Evolutionary conservation across 1,140 invertebrate genomes (phyloP).

Genomic region (Acyrthosiphon pisum): DNA sequence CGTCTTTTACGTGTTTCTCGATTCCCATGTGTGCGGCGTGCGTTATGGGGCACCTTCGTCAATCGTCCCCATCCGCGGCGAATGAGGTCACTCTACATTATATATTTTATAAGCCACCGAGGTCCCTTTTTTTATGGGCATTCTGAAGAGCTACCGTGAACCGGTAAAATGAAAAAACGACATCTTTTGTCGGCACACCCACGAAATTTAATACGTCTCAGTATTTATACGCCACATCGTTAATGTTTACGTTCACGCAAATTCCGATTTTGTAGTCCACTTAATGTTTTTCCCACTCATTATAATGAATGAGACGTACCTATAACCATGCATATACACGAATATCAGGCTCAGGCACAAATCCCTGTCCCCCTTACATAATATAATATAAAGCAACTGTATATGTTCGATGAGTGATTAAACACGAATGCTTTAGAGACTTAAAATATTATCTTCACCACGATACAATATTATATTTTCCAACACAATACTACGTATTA

Average conservation of each 20-base stretch:
- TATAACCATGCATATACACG: not conserved
- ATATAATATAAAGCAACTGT: not conserved
- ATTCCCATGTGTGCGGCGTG: not conserved
- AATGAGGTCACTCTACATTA: conserved; percentile 32
- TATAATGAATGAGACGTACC: not conserved
- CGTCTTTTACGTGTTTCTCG: not conserved
- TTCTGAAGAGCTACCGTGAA: conserved; percentile 32
- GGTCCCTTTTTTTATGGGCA: not conserved
- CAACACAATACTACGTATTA: not conserved
- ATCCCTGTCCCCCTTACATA: not conserved
- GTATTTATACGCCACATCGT: not conserved
- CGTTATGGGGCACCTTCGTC: conserved; percentile 37
- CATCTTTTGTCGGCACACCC: conserved; percentile 40
- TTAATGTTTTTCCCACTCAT: not conserved
- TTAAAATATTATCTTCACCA: not conserved
- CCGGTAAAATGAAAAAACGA: not conserved
- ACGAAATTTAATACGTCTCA: not conserved
- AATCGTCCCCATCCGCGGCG: conserved; percentile 30
- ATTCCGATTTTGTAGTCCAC: conserved; percentile 22
- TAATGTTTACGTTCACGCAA: conserved; percentile 35
- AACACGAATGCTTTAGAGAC: not conserved
- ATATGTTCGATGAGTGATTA: not conserved
- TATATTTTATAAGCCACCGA: conserved; percentile 10
- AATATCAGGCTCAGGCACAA: not conserved
- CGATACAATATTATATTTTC: not conserved